These are phyloP conservation scores for Limnephilus marmoratus DNA, from an alignment of 2,888 invertebrate species.

Conservation along the genomic window DNA sequence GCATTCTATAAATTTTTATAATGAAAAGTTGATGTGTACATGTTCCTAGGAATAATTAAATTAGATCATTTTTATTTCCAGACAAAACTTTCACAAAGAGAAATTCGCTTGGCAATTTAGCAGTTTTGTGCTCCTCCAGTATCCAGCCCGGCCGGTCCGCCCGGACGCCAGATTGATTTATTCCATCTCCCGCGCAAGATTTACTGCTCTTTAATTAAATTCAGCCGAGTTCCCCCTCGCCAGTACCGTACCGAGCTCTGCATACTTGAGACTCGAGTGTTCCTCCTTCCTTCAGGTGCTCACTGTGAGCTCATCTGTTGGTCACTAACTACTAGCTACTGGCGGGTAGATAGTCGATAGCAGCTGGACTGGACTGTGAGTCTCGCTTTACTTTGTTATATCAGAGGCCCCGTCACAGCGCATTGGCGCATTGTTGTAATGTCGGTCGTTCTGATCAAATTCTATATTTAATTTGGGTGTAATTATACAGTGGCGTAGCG, in stretches of 20 bases:
- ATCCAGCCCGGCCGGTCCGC: conserved; percentile 14
- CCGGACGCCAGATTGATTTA: conserved; percentile 65
- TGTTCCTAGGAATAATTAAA: background rate
- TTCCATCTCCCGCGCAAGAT: conserved; percentile 61
- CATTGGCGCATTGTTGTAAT: background rate
- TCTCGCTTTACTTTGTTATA: conserved; percentile 18
- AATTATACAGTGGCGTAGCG: no score
- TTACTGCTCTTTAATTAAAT: conserved; percentile 66
- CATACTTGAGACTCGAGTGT: background rate
- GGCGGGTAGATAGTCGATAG: background rate
- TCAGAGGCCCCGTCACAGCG: background rate
- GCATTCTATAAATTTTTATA: background rate
- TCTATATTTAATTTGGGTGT: conserved; percentile 12
- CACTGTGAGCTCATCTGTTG: background rate
- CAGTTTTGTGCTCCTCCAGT: conserved; percentile 13
- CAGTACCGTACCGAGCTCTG: conserved; percentile 43
- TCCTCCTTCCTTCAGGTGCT: conserved; percentile 40
- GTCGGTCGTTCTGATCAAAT: conserved; percentile 17
- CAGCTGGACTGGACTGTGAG: background rate
- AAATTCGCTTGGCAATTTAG: conserved; percentile 23
- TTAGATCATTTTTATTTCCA: background rate
- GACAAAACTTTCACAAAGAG: conserved; percentile 27
- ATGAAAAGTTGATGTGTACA: background rate
- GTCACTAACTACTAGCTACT: background rate
- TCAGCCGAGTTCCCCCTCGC: conserved; percentile 59